Evolutionary conservation across 2,113 vertebrate genomes (phyloP).

Genomic region (Prunella himalayana): DNA sequence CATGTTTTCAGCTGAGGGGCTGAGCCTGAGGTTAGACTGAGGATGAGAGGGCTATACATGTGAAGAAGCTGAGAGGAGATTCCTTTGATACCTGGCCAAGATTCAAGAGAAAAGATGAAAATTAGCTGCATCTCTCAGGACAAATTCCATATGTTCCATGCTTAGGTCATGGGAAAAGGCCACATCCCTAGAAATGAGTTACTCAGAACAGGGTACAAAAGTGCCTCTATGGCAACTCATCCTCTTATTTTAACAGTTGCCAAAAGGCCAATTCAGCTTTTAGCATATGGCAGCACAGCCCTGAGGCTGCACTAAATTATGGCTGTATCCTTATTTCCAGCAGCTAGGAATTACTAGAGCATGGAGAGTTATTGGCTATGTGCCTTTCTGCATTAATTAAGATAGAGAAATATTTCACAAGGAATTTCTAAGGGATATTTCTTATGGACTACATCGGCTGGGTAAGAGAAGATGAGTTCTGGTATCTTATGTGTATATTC

Average conservation of each 20-base stretch:
- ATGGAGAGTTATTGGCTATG: neutral
- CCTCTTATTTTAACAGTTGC: neutral
- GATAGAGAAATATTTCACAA: neutral
- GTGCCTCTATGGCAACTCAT: neutral
- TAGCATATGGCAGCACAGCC: neutral
- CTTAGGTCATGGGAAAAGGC: neutral
- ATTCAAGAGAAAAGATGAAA: neutral
- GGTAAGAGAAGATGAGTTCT: neutral
- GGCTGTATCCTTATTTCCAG: neutral
- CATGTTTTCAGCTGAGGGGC: neutral
- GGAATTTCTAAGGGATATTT: neutral
- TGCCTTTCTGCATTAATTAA: neutral
- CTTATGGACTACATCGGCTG: neutral
- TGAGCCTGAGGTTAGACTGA: neutral
- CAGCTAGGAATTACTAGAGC: neutral
- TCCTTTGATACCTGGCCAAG: neutral
- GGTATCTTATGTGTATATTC: neutral
- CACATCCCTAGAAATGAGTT: rapidly evolving
- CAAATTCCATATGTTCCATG: neutral
- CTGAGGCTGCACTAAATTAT: neutral
- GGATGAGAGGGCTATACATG: neutral
- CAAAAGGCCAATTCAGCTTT: neutral
- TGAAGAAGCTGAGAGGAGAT: neutral
- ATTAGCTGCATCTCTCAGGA: neutral
- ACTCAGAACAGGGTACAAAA: neutral